phyloP scores from a whole-genome alignment of 2,797 vertebrate genomes.

The Pipistrellus kuhlii region DNA sequence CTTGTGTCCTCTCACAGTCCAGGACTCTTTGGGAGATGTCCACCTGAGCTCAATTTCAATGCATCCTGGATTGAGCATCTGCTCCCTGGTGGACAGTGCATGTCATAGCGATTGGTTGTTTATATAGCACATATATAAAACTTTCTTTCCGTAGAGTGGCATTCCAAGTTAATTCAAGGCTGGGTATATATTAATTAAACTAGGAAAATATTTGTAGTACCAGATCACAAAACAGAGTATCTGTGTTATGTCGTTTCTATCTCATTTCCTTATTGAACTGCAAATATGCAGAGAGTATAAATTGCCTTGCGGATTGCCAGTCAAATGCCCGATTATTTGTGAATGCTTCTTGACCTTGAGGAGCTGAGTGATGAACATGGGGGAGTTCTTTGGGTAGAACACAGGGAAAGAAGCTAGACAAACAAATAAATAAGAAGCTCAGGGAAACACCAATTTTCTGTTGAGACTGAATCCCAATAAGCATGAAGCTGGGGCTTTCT shows the following conservation, averaged over 20 bases:
- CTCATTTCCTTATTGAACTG: not conserved
- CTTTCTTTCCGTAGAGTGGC: not conserved
- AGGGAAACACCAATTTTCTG: not conserved
- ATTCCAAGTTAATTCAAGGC: constrained; percentile 30
- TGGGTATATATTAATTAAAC: constrained; percentile 16
- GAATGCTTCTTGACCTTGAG: not conserved
- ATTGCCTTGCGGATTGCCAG: not conserved
- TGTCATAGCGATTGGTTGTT: no score
- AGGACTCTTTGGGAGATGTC: no score
- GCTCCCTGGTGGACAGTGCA: no score
- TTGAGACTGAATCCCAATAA: not conserved
- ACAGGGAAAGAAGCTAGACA: not conserved
- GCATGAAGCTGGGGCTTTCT: not conserved
- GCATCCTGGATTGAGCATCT: no score
- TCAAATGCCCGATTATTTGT: not conserved
- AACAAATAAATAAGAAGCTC: not conserved
- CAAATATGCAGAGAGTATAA: not conserved
- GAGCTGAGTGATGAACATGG: not conserved
- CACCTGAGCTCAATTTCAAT: no score
- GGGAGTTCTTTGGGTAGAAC: not conserved
- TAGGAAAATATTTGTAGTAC: not conserved
- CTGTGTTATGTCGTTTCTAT: not conserved
- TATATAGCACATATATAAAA: not conserved
- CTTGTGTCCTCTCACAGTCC: no score
- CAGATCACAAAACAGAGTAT: not conserved